These are phyloP conservation scores for Euproctis similis DNA, from an alignment of 2,888 invertebrate genomes.

Conservation along the genomic window DNA sequence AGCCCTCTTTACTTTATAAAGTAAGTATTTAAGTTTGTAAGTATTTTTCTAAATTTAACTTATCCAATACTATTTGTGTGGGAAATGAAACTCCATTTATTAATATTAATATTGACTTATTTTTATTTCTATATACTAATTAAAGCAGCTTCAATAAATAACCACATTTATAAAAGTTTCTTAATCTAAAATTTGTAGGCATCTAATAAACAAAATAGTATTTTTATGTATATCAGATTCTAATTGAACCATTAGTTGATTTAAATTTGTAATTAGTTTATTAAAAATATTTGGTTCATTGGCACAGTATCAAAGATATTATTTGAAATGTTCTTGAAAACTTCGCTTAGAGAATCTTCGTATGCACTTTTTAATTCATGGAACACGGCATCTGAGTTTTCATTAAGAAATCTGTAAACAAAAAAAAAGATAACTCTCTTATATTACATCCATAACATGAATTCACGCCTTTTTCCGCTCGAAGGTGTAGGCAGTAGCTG, in stretches of 20 bases:
- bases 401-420: conserved; percentile 77
- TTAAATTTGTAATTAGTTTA: conserved; percentile 30
- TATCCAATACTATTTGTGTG: too few relatives aligned
- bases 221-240: not conserved
- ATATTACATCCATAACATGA: too few relatives aligned
- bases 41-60: too few relatives aligned
- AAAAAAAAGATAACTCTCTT: too few relatives aligned
- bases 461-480: too few relatives aligned
- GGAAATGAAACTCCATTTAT: conserved; percentile 17
- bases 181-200: conserved; percentile 3
- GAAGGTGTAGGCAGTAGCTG: too few relatives aligned
- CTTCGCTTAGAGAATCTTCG: conserved; percentile 79
- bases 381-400: conserved; percentile 80
- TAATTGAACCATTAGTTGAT: not conserved
- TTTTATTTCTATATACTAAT: conserved; percentile 34
- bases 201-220: not conserved
- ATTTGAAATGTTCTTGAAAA: conserved; percentile 80
- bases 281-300: conserved; percentile 78
- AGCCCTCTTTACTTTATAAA: too few relatives aligned
- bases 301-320: conserved; percentile 81
- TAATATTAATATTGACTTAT: conserved; percentile 13
- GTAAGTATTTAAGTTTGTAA: too few relatives aligned
- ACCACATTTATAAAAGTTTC: conserved; percentile 19
- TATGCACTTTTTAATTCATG: conserved; percentile 81
- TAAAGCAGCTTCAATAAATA: conserved; percentile 64